These are phyloP conservation scores for Abrostola triplasia DNA, from an alignment of 2,888 invertebrate genomes.

Conservation along the genomic window DNA sequence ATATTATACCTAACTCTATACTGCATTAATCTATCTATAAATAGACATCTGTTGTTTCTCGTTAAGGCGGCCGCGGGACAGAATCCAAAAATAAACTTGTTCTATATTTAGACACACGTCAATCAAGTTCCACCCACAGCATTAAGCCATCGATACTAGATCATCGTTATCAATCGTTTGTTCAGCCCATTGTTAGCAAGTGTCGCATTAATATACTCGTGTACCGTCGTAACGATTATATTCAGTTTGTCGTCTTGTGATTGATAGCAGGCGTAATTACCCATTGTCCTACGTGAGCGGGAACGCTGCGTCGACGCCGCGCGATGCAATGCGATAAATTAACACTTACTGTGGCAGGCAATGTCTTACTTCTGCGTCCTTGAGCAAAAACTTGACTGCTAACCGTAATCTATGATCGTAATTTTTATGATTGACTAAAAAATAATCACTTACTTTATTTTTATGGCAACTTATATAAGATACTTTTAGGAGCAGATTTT, in stretches of 20 bases:
- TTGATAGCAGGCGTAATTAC: slow-evolving; percentile 78
- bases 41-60: too few species aligned
- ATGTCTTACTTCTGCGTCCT: too few species aligned
- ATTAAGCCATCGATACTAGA: slow-evolving; percentile 16
- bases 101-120: not conserved
- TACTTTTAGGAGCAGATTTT: too few species aligned
- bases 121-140: not conserved
- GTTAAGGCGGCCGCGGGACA: not conserved
- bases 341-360: not conserved
- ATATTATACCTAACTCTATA: too few species aligned
- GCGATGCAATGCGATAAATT: not conserved
- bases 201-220: slow-evolving; percentile 35
- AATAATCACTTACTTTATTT: too few species aligned
- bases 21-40: too few species aligned
- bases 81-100: not conserved
- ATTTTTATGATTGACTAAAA: too few species aligned
- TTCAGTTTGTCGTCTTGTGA: slow-evolving; percentile 59
- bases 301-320: not conserved
- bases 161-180: slow-evolving; percentile 33
- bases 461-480: too few species aligned
- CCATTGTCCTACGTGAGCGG: not conserved
- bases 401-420: too few species aligned
- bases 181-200: slow-evolving; percentile 39
- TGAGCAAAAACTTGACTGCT: too few species aligned
- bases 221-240: slow-evolving; percentile 43